Base-by-base conservation (phyloP, 2,113 vertebrate species). In the Pollachius pollachius region DNA sequence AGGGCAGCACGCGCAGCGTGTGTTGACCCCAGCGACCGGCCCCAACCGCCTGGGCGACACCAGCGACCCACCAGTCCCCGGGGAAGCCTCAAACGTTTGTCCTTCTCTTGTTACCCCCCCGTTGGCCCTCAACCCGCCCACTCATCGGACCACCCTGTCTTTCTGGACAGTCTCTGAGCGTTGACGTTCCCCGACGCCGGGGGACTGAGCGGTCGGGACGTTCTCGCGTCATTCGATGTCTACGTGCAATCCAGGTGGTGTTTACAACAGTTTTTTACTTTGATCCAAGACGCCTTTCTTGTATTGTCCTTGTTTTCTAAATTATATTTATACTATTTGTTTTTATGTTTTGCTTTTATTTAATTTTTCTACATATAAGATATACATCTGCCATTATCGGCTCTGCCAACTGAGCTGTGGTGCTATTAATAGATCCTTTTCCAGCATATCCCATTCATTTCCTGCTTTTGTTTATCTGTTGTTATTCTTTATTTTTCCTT, bases 21-120 rank as follows among this genome's bases (percentile, higher is more conserved):
- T 90, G 90, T 5, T 93, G 90, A 92, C 86, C 13, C 27, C 63
- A 1, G 19, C 21, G 58, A 52, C 56, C 9, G 65, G 4, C 52
- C 66, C 74, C 37, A 6, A 9, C 8, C 41, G 8, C 30, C 73
- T 34, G 30, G 58, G 56, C 41, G 12, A 64, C 5, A 52, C 68
- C 74, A 52, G 8, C 71, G 2, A 69, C 64, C 52, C 54, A 56
- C 69, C 76, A 69, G 54, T 41, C 16, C 17, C 63, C 54, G 54
- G 54, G 15, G 15, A 17, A 57, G 5, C 15, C 54, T n/a, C 54
- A 15, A 12, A 9, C 54, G 1, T 57, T 16, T 57, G 12, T 48
- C 9, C 2, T 12, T 48, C 41, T 48, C 12, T 9, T 48, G 41
- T 48, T 48, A 48, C 41, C 54, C 15, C 54, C 15, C 9, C 1